Evolutionary conservation across 2,888 invertebrate species (phyloP).

Genomic region (Phaonia tiefii): DNA sequence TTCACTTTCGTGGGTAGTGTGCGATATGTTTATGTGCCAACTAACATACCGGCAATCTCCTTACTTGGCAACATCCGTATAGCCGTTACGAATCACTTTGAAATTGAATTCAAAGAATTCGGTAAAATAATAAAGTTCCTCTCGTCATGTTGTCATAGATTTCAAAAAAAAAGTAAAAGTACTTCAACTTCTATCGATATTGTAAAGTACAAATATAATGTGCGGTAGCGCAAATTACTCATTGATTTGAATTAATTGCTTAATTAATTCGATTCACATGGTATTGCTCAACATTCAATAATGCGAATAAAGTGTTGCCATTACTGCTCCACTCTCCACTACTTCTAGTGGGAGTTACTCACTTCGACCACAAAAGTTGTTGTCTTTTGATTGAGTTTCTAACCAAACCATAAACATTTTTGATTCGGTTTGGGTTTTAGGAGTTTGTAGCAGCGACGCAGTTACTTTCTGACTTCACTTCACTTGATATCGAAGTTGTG

Average conservation of each 20-base stretch:
- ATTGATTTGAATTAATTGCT: conserved; percentile 26
- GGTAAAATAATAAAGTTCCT: too few species aligned
- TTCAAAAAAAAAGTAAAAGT: background rate
- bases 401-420: conserved; percentile 25
- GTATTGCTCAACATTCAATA: conserved; percentile 1
- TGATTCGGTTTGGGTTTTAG: conserved; percentile 1
- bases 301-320: background rate
- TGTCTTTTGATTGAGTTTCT: background rate
- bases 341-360: conserved; percentile 54
- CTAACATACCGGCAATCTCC: too few species aligned
- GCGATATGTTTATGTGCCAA: too few species aligned
- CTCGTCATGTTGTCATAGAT: background rate
- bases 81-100: too few species aligned
- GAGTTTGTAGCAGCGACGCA: background rate
- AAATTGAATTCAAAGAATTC: too few species aligned
- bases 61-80: too few species aligned
- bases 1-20: too few species aligned
- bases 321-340: background rate
- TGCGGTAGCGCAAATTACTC: background rate
- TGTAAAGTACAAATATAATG: background rate
- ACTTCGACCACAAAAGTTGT: conserved; percentile 55
- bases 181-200: background rate
- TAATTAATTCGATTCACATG: conserved; percentile 32
- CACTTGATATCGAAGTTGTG: background rate
- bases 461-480: too few species aligned